Evolutionary conservation across 2,888 invertebrate genomes (phyloP).

Genomic region (Drosophila parthenogenetica): DNA sequence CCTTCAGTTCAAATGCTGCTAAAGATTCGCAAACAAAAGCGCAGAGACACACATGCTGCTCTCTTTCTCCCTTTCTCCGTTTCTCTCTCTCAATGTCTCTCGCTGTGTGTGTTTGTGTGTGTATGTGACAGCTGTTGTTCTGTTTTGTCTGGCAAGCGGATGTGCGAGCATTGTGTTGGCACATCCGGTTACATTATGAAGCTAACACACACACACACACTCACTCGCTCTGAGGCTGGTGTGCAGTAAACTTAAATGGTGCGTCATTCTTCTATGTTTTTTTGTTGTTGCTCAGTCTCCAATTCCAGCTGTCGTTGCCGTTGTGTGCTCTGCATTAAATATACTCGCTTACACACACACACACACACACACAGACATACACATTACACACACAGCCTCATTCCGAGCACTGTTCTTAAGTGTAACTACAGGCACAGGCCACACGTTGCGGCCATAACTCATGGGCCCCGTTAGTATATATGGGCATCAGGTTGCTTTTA

Average conservation of each 20-base stretch:
- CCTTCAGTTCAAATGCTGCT: conserved; percentile 32
- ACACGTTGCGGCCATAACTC: conserved; percentile 77
- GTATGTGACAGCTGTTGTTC: conserved; percentile 76
- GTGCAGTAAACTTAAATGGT: conserved; percentile 70
- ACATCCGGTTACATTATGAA: conserved; percentile 79
- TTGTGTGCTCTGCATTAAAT: conserved; percentile 61
- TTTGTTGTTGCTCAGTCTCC: conserved; percentile 23
- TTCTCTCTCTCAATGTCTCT: conserved; percentile 8
- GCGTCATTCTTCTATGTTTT: conserved; percentile 42
- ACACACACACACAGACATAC: conserved; percentile 20
- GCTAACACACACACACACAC: conserved; percentile 63
- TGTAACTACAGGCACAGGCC: conserved; percentile 69
- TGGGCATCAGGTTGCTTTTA: conserved; percentile 69
- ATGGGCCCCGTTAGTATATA: conserved; percentile 53
- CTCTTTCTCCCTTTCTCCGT: conserved; percentile 17
- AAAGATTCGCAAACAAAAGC: conserved; percentile 75
- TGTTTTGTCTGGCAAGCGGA: conserved; percentile 76
- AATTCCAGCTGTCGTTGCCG: conserved; percentile 43
- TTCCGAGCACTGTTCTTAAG: conserved; percentile 56
- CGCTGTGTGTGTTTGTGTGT: conserved; percentile 30
- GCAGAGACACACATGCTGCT: conserved; percentile 52
- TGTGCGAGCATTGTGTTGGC: conserved; percentile 80
- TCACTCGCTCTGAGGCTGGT: conserved; percentile 36
- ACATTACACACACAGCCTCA: conserved; percentile 29
- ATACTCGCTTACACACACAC: conserved; percentile 49